Conservation (phyloP, 2,113 vertebrate genomes). For the Glareola pratincola region DNA sequence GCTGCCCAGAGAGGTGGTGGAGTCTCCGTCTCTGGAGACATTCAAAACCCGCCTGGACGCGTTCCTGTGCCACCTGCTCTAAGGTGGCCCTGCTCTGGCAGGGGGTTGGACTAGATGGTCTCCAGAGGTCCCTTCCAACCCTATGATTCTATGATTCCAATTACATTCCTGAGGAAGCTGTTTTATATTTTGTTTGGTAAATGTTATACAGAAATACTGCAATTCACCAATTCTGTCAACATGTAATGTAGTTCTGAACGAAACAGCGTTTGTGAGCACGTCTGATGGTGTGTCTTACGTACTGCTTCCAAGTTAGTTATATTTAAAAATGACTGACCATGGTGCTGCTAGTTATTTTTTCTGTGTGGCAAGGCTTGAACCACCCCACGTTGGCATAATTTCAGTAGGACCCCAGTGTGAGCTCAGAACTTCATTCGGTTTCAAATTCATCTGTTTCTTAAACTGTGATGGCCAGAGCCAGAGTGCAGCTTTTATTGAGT, state of each 20-base stretch:
- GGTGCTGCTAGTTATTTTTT: background rate
- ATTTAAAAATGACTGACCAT: background rate
- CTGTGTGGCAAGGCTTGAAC: background rate
- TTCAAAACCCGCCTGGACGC: too few relatives aligned
- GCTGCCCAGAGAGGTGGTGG: too few relatives aligned
- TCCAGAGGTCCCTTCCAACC: background rate
- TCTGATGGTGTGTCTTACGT: background rate
- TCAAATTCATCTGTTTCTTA: background rate
- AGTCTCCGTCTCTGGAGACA: too few relatives aligned
- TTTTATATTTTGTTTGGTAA: background rate
- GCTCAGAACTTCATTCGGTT: background rate
- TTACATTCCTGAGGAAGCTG: background rate
- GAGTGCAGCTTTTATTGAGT: background rate
- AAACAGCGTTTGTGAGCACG: background rate
- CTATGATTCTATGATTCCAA: background rate
- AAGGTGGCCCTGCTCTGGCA: too few relatives aligned
- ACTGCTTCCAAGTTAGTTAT: background rate
- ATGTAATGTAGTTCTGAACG: background rate
- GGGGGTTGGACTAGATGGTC: too few relatives aligned
- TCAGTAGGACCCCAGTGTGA: background rate
- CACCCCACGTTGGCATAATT: background rate
- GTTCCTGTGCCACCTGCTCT: too few relatives aligned
- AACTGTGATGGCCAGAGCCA: background rate
- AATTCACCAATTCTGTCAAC: background rate
- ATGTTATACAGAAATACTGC: background rate